phyloP scores from a whole-genome alignment of 2,113 vertebrate species.

The Mormoops blainvillei region DNA sequence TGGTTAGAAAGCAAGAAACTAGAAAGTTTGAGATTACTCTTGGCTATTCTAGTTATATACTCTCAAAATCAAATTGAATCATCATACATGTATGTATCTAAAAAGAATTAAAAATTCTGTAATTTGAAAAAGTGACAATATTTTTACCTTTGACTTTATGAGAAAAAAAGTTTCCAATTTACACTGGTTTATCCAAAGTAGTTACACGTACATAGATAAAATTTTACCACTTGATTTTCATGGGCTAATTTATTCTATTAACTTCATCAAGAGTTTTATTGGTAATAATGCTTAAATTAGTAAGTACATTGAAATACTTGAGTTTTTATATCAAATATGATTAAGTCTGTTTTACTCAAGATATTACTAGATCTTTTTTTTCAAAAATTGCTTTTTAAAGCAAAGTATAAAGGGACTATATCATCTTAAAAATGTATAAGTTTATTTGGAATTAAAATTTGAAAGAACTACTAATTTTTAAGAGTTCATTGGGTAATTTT shows the following conservation, averaged over 20 bases:
- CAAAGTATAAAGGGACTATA: not conserved
- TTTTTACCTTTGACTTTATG: not conserved
- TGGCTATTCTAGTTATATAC: not conserved
- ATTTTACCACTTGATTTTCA: not conserved
- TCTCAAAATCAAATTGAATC: conserved; percentile 13
- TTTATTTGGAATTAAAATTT: not conserved
- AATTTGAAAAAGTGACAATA: not conserved
- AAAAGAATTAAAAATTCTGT: not conserved
- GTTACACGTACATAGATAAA: not conserved
- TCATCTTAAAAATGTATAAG: not conserved
- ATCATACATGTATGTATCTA: not conserved
- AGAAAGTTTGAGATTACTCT: not conserved
- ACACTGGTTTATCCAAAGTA: not conserved
- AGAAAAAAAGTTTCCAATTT: not conserved
- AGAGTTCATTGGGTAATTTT: not conserved
- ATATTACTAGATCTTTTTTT: not conserved
- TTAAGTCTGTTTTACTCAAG: not conserved
- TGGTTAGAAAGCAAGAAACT: not conserved
- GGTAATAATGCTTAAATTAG: not conserved
- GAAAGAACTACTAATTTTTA: not conserved
- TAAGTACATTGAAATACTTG: not conserved
- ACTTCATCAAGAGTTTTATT: not conserved
- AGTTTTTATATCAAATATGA: not conserved
- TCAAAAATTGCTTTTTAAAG: not conserved
- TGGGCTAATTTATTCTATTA: not conserved